These are phyloP conservation scores for Suncus etruscus DNA, from an alignment of 2,113 vertebrate species.

Conservation along the genomic window DNA sequence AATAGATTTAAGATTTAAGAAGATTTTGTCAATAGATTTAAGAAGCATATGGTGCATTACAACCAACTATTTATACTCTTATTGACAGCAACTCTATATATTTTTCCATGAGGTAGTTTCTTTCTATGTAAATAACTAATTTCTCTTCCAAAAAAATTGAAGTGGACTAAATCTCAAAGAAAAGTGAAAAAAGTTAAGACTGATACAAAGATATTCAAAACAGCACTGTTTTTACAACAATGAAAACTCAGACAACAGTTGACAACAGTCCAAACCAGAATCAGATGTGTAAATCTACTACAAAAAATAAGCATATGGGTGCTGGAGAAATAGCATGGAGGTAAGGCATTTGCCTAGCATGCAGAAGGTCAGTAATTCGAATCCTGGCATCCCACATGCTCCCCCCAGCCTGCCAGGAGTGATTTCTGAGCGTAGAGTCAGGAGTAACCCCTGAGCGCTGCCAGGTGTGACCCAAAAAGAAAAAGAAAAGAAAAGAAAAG, in stretches of 20 bases:
- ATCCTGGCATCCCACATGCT: no score
- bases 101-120: slow-evolving; percentile 16
- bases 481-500: no score
- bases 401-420: no score
- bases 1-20: neutral
- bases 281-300: neutral
- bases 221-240: slow-evolving; percentile 38
- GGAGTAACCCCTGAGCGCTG: no score
- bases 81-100: neutral
- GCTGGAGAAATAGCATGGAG: no score
- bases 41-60: neutral
- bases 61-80: slow-evolving; percentile 15
- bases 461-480: no score
- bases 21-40: neutral
- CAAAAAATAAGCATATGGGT: neutral
- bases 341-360: no score
- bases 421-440: no score
- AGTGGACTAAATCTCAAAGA: neutral
- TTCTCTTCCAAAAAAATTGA: slow-evolving; percentile 48
- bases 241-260: neutral
- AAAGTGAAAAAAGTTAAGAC: neutral
- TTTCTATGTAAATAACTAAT: slow-evolving; percentile 20
- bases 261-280: neutral
- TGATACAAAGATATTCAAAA: slow-evolving; percentile 8
- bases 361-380: no score